Base-by-base conservation (phyloP, 2,113 vertebrate genomes). In the Pseudois nayaur region DNA sequence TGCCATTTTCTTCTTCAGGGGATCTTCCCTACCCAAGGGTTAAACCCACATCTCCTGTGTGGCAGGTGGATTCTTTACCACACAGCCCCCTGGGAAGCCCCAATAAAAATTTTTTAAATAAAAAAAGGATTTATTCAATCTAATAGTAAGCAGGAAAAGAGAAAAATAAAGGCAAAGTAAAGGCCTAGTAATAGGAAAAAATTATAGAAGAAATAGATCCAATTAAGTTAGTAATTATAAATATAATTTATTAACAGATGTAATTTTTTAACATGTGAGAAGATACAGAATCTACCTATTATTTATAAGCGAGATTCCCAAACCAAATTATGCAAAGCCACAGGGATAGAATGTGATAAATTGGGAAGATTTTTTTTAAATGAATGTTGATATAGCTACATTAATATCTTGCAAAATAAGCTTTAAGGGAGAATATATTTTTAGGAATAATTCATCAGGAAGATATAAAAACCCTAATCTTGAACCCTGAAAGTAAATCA, bases 221-320 rank as follows among this genome's bases (percentile, higher is more conserved):
- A 79, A 21, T 52, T 95, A 91, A 87, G 45, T 87, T 92, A 94
- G 25, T 59, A 86, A 89, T 93, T 71, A 50, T 60, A 95, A 81
- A 52, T 36, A 78, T 83, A 96, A 82, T 48, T 96, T 86, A 40
- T 91, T 91, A 91, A n/a, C n/a, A 86, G 33, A 62, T 83, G 3
- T 29, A 91, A 81, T 36, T 31, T 83, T 89, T 93, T 60, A 82
- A 59, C 23, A 71, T 93, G 14, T 97, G 93, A 95, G 54, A 89
- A 91, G 71, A 90, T 17, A 84, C 25, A 84, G 43, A 92, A 45
- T 84, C 45, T 60, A 23, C 43, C 27, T 87, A 48, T 36, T 76
- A 25, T 87, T 89, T 89, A 25, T 86, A 25, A 95, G 52, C 40
- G 0, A 31, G 33, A 82, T 40, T 96, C 48, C 15, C 25, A 76